A percentile compares a stretch with the other conserved stretches of the same genome.
Conservation (phyloP, 92 coral and sea anemone genomes). For the Actinostola sp. region DNA sequence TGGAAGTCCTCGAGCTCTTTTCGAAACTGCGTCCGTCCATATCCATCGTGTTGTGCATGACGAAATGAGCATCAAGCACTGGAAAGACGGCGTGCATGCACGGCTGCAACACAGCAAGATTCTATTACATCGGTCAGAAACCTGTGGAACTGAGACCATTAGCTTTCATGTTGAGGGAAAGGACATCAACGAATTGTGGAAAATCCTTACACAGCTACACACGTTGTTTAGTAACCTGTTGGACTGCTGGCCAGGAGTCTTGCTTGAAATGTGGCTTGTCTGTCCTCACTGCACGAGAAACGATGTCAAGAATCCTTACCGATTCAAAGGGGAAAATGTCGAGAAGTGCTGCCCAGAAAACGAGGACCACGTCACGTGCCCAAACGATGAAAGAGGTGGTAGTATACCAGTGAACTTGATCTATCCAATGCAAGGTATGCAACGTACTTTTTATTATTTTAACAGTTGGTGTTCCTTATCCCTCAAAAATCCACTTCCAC, state of each 20-base stretch:
- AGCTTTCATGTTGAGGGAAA: conserved; percentile 50
- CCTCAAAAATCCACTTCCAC: too few species aligned
- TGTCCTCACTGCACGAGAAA: conserved; percentile 63
- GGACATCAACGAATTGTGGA: conserved; percentile 44
- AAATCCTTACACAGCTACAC: conserved; percentile 33
- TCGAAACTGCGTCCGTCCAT: conserved; percentile 53
- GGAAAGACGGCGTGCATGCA: conserved; percentile 62
- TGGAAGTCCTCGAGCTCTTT: conserved; percentile 53
- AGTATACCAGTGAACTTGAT: conserved; percentile 13
- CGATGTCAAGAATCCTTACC: conserved; percentile 32
- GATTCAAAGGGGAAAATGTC: conserved; percentile 45
- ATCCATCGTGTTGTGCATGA: conserved; percentile 54
- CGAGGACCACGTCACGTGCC: conserved; percentile 55
- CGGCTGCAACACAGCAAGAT: conserved; percentile 26
- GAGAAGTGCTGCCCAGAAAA: conserved; percentile 15
- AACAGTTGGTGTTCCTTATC: too few species aligned
- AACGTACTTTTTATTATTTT: too few species aligned
- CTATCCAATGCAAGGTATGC: conserved; percentile 28
- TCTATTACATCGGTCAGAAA: conserved; percentile 31
- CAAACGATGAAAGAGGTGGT: not conserved
- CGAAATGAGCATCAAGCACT: conserved; percentile 48
- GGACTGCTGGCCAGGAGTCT: conserved; percentile 65
- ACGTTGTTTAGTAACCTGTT: conserved; percentile 33
- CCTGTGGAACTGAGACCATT: conserved; percentile 6
- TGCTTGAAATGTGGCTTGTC: conserved; percentile 56